Base-by-base conservation (phyloP, 2,888 invertebrate genomes). In the Anthophora plumipes region DNA sequence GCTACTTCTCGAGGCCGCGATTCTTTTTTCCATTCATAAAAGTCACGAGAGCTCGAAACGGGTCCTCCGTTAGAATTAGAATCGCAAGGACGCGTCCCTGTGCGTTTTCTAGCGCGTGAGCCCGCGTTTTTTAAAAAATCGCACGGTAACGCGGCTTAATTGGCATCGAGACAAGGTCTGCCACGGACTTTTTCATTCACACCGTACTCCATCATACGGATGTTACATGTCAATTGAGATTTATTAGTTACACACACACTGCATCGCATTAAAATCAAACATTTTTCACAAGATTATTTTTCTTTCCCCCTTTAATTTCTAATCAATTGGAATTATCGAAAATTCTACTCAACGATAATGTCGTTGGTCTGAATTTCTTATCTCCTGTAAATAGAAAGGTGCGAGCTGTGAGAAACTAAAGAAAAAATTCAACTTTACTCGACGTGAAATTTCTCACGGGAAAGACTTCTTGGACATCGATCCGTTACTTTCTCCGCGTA, bases 401-500 rank as follows among this genome's bases (percentile, higher is more conserved):
- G 66, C 37, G 57, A 31, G n/a, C 31, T 31, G 31, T 31, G 31
- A 31, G 31, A 31, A 31, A 31, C 31, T 31, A 31, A 31, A 31
- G 54, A 67, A 77, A 71, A 52, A 46, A 25, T 9, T 14, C 20
- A 78, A 48, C 20, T 54, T 64, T 11, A 31, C 22, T 17, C 39
- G 48, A 55, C 70, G 57, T 59, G 73, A 74, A 77, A 77, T 77
- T 82, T 68, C 68, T 76, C 50, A 17, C 57, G 37, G 55, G 50
- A 60, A 59, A 37, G 61, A 64, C 54, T 59, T 41, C 31, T 25
- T 22, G 22, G 60, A 14, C 39, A 48, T 67, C 39, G 52, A 70
- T 74, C 77, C 71, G 64, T 68, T 74, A 77, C 87, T 87, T 87
- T 87, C 87, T 87, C 87, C 85, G 76, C 55, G 59, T 70, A 74